Conservation (phyloP, 2,888 invertebrate genomes). For the Disparrhopalites patrizii region DNA sequence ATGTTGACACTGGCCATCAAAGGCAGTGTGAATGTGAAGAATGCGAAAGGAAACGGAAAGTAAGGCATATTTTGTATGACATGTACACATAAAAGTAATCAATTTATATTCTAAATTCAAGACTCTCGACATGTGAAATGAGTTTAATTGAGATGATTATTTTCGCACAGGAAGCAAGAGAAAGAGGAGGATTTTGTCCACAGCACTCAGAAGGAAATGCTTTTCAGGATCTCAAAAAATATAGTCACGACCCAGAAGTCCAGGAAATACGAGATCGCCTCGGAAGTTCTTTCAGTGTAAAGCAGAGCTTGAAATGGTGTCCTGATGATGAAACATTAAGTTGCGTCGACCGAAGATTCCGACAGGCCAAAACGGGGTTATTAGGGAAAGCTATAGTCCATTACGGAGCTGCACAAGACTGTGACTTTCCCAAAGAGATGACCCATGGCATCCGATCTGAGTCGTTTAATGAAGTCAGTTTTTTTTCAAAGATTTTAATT, state of each 20-base stretch:
- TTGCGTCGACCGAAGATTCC: constrained; percentile 42
- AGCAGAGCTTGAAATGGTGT: constrained; percentile 39
- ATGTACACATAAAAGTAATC: too few species aligned
- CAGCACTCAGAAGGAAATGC: constrained; percentile 42
- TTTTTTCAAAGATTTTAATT: too few species aligned
- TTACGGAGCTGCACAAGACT: constrained; percentile 46
- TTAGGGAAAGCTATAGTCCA: constrained; percentile 40
- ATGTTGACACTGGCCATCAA: constrained; percentile 42
- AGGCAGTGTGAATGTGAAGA: constrained; percentile 42
- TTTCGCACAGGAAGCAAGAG: constrained; percentile 25
- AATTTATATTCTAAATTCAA: not conserved
- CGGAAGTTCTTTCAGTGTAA: constrained; percentile 33
- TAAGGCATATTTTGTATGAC: not conserved
- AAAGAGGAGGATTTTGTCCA: constrained; percentile 29
- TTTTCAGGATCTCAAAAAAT: constrained; percentile 32
- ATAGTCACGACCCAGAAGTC: constrained; percentile 34
- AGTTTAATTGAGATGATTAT: not conserved
- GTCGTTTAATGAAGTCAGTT: constrained; percentile 30
- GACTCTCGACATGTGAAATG: not conserved
- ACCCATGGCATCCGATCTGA: constrained; percentile 40
- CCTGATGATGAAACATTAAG: constrained; percentile 38
- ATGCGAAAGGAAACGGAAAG: constrained; percentile 30
- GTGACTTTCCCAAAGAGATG: constrained; percentile 39
- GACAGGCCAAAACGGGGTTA: constrained; percentile 35
- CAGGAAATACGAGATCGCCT: constrained; percentile 37